These are phyloP conservation scores for Noctua janthina DNA, from an alignment of 2,888 invertebrate genomes.

Conservation along the genomic window DNA sequence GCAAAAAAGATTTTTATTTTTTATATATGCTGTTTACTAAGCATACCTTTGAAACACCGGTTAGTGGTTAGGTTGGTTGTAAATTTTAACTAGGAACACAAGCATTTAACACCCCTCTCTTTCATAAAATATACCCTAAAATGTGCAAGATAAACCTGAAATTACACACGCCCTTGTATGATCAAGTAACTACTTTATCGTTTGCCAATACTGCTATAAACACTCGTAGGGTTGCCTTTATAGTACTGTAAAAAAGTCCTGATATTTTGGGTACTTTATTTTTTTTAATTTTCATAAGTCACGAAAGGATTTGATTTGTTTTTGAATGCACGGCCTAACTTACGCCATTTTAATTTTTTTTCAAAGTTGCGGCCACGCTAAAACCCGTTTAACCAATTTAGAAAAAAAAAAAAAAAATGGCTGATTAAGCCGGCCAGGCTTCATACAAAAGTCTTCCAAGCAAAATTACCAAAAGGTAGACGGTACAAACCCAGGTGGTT, in stretches of 20 bases:
- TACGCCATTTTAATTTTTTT: no score
- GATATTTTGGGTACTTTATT: neutral
- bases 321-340: no score
- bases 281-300: neutral
- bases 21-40: neutral
- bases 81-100: neutral
- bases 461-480: neutral
- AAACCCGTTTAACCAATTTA: no score
- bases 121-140: neutral
- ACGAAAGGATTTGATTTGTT: neutral
- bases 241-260: neutral
- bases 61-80: neutral
- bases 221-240: neutral
- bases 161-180: neutral
- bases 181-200: conserved; percentile 37
- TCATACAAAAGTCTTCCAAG: no score
- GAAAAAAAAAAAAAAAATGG: no score
- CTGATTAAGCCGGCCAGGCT: no score
- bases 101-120: neutral
- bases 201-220: conserved; percentile 31
- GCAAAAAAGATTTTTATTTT: no score
- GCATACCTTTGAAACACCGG: neutral
- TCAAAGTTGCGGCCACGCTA: no score
- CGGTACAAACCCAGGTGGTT: neutral
- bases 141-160: neutral